Percentiles rank a stretch among this genome's conserved stretches.
Evolutionary conservation across 2,797 vertebrate genomes (phyloP).

Genomic region (Coregonus ussuriensis): DNA sequence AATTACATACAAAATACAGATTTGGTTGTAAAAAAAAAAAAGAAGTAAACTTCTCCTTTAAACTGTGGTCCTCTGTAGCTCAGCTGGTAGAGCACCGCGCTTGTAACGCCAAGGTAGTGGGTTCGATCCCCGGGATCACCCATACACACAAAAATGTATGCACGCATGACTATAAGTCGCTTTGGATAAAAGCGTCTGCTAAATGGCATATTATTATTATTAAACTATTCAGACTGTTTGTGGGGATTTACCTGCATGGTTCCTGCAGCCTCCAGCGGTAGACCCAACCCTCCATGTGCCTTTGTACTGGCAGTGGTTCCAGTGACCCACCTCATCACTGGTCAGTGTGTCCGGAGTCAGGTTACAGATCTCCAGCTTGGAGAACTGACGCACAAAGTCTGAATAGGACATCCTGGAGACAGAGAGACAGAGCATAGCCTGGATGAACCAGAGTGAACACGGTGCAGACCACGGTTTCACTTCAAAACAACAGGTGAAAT

Average conservation of each 20-base stretch:
- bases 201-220: too few species aligned
- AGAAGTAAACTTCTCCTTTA: too few species aligned
- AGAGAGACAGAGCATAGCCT: slow-evolving; percentile 1
- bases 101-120: too few species aligned
- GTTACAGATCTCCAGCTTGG: slow-evolving; percentile 62
- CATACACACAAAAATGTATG: too few species aligned
- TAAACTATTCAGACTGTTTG: neutral
- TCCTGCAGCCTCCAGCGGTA: slow-evolving; percentile 55
- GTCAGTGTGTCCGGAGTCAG: slow-evolving; percentile 53
- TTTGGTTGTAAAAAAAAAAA: too few species aligned
- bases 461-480: neutral
- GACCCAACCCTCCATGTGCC: slow-evolving; percentile 57
- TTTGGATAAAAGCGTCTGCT: too few species aligned
- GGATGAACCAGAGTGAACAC: neutral
- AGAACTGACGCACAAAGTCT: slow-evolving; percentile 53
- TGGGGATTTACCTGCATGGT: slow-evolving; percentile 40
- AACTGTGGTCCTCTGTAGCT: too few species aligned
- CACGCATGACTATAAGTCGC: too few species aligned
- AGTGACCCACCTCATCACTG: slow-evolving; percentile 27
- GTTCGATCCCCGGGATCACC: too few species aligned
- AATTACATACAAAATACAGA: too few species aligned
- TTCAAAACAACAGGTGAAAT: neutral
- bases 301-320: slow-evolving; percentile 47
- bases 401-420: slow-evolving; percentile 44
- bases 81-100: too few species aligned